phyloP scores from a whole-genome alignment of 2,888 invertebrate genomes.

The Cheilosia vernalis region DNA sequence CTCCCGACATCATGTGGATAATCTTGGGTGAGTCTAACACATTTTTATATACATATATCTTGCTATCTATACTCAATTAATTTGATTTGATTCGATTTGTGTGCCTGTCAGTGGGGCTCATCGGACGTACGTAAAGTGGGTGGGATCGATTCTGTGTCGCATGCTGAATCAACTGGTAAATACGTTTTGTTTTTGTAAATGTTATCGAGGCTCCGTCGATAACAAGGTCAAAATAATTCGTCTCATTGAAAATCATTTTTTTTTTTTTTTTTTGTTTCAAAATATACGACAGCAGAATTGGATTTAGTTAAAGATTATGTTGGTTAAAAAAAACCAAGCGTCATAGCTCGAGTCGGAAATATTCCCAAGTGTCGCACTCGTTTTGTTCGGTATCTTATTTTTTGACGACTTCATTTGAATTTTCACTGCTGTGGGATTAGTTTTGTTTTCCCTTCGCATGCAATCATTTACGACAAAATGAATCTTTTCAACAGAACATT shows the following conservation, averaged over 20 bases:
- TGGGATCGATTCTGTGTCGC: constrained; percentile 1
- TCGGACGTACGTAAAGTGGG: neutral
- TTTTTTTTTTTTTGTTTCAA: neutral
- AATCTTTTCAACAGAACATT: too few relatives aligned
- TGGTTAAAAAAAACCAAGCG: neutral
- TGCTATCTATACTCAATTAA: neutral
- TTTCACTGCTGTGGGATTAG: neutral
- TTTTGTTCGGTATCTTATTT: neutral
- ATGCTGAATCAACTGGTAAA: constrained; percentile 5
- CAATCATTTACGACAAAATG: too few relatives aligned
- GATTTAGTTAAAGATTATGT: neutral
- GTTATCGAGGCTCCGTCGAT: neutral
- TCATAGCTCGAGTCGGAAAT: neutral
- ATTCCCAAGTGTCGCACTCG: neutral
- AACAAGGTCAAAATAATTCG: neutral
- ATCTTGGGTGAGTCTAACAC: constrained; percentile 52
- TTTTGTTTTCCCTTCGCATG: too few relatives aligned
- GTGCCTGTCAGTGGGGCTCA: neutral
- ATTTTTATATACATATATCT: neutral
- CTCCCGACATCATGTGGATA: constrained; percentile 55
- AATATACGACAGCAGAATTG: neutral
- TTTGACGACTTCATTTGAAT: neutral
- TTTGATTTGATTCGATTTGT: constrained; percentile 39
- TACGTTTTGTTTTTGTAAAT: neutral
- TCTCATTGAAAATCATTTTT: too few relatives aligned